Base-by-base conservation (phyloP, 2,797 vertebrate genomes). In the Danio choprae region DNA sequence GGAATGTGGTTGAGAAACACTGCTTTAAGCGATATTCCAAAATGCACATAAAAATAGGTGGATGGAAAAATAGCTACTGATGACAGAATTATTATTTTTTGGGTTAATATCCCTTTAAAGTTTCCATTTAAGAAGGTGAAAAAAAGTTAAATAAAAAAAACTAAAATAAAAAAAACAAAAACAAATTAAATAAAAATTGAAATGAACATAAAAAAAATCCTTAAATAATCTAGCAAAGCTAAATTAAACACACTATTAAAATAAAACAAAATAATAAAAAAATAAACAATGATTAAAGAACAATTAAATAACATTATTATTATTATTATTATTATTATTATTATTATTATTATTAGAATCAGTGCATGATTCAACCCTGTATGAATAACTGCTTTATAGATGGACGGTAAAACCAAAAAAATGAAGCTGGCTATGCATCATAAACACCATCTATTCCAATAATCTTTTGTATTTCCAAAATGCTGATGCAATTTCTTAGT, bases 41-140 rank as follows among this genome's bases (percentile, higher is more conserved):
- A 29, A 29, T 29, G 29, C 29, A 29, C 29, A 29, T 29, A 29
- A 29, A 29, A 29, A 29, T 29, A 29, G 3, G 29, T 29, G 29
- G 29, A 29, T 29, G 29, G 29, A 29, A 29, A 29, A 29, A 29
- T 29, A 29, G 29, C 29, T 29, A 29, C 1, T 29, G 29, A 29
- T 29, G 29, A 29, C 29, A 29, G 56, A 36, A 36, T 36, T 36
- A 59, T 29, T 1, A 13, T 59, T 59, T 59, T 15, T 13, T 11
- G 11, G 56, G 55, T 6, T 29, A 59, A 29, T 58, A 80, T 77
- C 81, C 2, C 12, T 72, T 72, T 16, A 58, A 56, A 43, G 18
- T 6, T 15, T 43, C 5, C 48, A 40, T 75, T 77, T 22, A 55
- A 51, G 51, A 50, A 38, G 9, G 16, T 51, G 9, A 38, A 69